Base-by-base conservation (phyloP, 2,888 invertebrate species). In the Malachius bipustulatus region DNA sequence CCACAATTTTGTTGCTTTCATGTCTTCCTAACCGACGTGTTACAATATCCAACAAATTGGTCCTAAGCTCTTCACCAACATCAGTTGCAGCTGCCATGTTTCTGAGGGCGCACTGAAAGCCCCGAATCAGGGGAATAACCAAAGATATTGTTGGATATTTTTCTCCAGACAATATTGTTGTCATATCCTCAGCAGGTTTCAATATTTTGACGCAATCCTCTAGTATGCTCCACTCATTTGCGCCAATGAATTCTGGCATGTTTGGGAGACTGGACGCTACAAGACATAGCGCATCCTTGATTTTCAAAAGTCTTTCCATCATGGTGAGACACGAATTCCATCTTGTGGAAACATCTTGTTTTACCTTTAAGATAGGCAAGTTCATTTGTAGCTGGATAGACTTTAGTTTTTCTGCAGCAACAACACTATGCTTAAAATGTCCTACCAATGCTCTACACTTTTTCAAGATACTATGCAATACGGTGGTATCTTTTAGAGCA, bases 251-350 rank as follows among this genome's bases (percentile, higher is more conserved):
- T 11, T 45, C 41, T 13, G 47, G 46, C 4, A 43, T 38, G 15
- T 34, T 33, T 27, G 43, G 39, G 16, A 46, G 31, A 30, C 16
- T 19, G 9, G 37, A 26, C 13, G 44, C 15, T 3, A 37, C 38
- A 29, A 38, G 35, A 26, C 36, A 38, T 4, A 49, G 30, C 19
- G 46, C 33, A 31, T 33, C 34, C 41, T 47, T 49, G 9, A 49
- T 37, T 29, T 32, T 11, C 14, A 47, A 4, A 10, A 50, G 31
- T 30, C 47, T 34, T 35, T 49, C 40, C 9, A 47, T 33, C 48
- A 50, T 50, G 2, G 38, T 36, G 4, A 47, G 34, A 26, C 31
- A 26, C 1, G 47, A 49, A 36, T 50, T 52, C 48, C 49, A 51
- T 16, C 48, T 41, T 10, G 48, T 49, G 3, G 27, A 24, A 2